phyloP scores from a whole-genome alignment of 1,140 invertebrate species.

The Archivesica marissinica region DNA sequence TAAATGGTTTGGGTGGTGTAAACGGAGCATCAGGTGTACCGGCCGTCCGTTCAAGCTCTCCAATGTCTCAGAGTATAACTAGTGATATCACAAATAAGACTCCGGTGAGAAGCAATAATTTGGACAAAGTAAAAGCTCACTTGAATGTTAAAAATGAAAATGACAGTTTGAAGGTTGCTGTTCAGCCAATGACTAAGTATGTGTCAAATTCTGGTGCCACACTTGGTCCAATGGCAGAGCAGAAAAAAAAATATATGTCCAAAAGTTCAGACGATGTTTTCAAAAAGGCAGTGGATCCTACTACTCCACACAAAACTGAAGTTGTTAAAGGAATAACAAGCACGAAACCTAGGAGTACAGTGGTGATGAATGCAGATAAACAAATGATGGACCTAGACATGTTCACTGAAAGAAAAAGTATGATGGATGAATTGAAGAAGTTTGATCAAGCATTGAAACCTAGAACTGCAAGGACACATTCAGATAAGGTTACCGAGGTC shows the following conservation, averaged over 20 bases:
- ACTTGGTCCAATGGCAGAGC: constrained; percentile 31
- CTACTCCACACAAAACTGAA: constrained; percentile 31
- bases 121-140: neutral
- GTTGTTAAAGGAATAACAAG: constrained; percentile 39
- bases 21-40: constrained; percentile 6
- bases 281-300: neutral
- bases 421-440: constrained; percentile 54
- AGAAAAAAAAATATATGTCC: constrained; percentile 29
- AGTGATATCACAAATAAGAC: neutral
- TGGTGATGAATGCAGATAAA: constrained; percentile 57
- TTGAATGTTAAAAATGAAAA: neutral
- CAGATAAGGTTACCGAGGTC: constrained; percentile 43
- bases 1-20: constrained; percentile 1
- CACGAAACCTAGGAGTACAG: constrained; percentile 32
- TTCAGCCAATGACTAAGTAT: neutral
- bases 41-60: neutral
- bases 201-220: neutral
- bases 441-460: constrained; percentile 58
- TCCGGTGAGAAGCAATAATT: neutral
- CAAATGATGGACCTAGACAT: constrained; percentile 57
- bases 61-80: neutral
- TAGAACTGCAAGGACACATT: neutral
- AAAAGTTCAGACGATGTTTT: constrained; percentile 43
- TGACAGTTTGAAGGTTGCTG: neutral
- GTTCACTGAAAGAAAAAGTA: constrained; percentile 53